Conservation (phyloP, 64 coral and sea anemone genomes). For the Stylophora pistillata region DNA sequence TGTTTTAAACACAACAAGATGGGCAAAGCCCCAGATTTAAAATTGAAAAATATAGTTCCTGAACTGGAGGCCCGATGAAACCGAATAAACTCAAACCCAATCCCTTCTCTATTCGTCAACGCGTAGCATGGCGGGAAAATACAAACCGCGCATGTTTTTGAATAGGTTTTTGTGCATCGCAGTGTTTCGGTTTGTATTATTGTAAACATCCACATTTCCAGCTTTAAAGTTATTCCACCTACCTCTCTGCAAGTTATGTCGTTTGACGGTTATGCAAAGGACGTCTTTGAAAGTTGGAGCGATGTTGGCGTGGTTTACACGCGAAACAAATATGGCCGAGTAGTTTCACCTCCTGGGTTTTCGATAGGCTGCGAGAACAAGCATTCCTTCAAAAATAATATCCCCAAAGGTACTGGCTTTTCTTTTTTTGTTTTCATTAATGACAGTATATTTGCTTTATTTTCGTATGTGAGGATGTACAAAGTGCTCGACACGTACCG, state of each 20-base stretch:
- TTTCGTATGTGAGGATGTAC: too few relatives aligned
- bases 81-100: background rate
- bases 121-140: conserved; percentile 51
- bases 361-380: background rate
- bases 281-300: conserved; percentile 3
- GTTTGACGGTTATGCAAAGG: background rate
- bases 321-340: conserved; percentile 82
- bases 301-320: conserved; percentile 75
- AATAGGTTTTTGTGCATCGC: background rate
- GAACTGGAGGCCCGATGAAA: background rate
- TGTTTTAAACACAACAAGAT: too few relatives aligned
- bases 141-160: background rate
- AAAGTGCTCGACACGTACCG: too few relatives aligned
- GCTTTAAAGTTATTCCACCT: background rate
- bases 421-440: background rate
- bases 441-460: too few relatives aligned
- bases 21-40: too few relatives aligned
- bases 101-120: background rate
- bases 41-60: too few relatives aligned
- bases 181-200: background rate
- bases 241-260: background rate
- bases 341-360: conserved; percentile 57
- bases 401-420: conserved; percentile 61
- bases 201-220: background rate
- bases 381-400: conserved; percentile 4